Base-by-base conservation (phyloP, 2,888 invertebrate species). In the Cheilosia scutellata region DNA sequence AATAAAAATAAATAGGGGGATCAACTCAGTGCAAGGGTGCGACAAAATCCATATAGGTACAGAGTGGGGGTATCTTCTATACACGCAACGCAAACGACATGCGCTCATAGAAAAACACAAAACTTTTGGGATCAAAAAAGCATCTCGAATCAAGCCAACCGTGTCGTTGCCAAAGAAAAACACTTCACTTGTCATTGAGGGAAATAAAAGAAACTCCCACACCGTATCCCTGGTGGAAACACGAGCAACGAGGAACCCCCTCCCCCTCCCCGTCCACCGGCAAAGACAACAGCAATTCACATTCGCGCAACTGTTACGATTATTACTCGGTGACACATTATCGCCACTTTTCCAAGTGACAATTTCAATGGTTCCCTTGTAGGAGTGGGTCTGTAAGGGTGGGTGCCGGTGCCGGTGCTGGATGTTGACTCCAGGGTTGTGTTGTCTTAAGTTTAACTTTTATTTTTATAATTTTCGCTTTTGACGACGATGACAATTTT, bases 261-360 rank as follows among this genome's bases (percentile, higher is more conserved):
- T 7, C 27, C 9, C 16, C 47, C 11, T 29, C 25, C 33, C 20
- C 31, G 20, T n/a, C 68, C 44, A 16, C 5, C 31, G 49, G 25
- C 7, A 57, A 55, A 57, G 5, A 44, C 20, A 62, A 40, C 20
- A 74, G 58, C 49, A 55, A 42, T 40, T 20, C 60, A 66, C 65
- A 77, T 77, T 68, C 57, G 83, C 65, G 60, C 84, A 79, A 84
- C 57, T 80, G 75, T 79, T 76, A 84, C 84, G 76, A 62, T 76
- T 86, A 86, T 76, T 80, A 71, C 72, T 66, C 55, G 82, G 76
- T 82, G 76, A 86, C 80, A 86, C 86, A 86, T 80, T 77, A 86
- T 86, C 86, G 68, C 76, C 76, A 68, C 71, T 82, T 82, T 82
- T 82, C 82, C 76, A 62, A 86, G 82, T 82, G 86, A 82, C 86